A percentile compares a stretch with the other conserved stretches of the same genome.
phyloP scores from a whole-genome alignment of 1,140 invertebrate species.

The Magallana gigas region DNA sequence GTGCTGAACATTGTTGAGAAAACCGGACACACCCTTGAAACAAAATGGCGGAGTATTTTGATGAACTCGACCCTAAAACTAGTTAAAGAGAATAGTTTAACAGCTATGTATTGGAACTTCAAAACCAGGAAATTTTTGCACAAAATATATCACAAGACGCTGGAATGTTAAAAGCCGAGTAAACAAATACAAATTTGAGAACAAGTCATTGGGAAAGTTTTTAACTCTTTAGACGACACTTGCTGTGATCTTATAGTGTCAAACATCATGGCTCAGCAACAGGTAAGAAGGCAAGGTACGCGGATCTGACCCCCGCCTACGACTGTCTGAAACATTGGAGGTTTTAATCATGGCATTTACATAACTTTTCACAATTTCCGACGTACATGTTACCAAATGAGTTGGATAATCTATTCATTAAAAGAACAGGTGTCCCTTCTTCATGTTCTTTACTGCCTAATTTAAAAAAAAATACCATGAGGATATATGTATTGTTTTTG shows the following conservation, averaged over 20 bases:
- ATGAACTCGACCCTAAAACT: conserved; percentile 16
- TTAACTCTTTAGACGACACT: conserved; percentile 19
- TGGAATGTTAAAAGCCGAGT: background rate
- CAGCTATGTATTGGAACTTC: conserved; percentile 11
- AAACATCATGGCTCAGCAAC: conserved; percentile 17
- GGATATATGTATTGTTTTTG: background rate
- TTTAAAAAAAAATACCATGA: background rate
- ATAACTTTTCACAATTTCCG: background rate
- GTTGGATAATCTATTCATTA: background rate
- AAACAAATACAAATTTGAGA: background rate
- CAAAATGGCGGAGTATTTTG: conserved; percentile 42
- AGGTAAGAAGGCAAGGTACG: conserved; percentile 11
- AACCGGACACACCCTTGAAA: conserved; percentile 43
- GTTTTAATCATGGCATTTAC: background rate
- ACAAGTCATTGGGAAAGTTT: background rate
- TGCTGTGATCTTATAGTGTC: conserved; percentile 12
- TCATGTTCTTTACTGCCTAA: background rate
- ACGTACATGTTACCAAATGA: background rate
- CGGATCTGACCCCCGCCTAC: background rate
- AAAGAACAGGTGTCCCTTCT: conserved; percentile 24
- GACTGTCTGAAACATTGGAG: background rate
- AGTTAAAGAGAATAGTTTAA: background rate
- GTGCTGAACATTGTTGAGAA: conserved; percentile 29
- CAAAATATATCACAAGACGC: background rate
- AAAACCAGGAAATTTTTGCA: background rate